Percentiles rank a stretch among this genome's conserved stretches.
Evolutionary conservation across 2,888 invertebrate species (phyloP).

Genomic region (Drosophila niveifrons): DNA sequence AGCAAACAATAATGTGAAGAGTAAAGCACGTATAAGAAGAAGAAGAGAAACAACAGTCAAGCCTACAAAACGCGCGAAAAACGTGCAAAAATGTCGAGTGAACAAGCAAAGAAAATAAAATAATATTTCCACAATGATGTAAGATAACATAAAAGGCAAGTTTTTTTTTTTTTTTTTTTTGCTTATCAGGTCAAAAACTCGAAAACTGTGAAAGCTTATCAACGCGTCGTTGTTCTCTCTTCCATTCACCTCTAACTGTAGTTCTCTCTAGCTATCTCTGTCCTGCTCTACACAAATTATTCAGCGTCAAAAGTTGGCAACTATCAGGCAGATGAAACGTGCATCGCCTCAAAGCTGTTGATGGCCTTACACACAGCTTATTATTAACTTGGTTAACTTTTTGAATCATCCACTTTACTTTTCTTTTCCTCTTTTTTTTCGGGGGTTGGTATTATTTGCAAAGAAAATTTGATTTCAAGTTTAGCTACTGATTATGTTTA

Average conservation of each 20-base stretch:
- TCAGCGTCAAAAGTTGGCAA: slow-evolving; percentile 51
- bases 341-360: slow-evolving; percentile 31
- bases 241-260: not conserved
- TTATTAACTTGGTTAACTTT: slow-evolving; percentile 62
- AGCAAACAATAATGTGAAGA: not conserved
- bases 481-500: slow-evolving; percentile 38
- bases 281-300: slow-evolving; percentile 37
- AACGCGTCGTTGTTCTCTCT: not conserved
- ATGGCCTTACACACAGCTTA: slow-evolving; percentile 30
- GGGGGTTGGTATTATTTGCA: not conserved
- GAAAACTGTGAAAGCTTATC: slow-evolving; percentile 41
- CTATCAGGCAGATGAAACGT: slow-evolving; percentile 53
- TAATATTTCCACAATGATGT: slow-evolving; percentile 25
- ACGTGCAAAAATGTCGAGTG: slow-evolving; percentile 51
- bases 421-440: not conserved
- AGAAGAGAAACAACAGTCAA: slow-evolving; percentile 32
- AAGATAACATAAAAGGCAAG: slow-evolving; percentile 33
- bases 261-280: not conserved
- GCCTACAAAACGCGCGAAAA: slow-evolving; percentile 33
- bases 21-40: slow-evolving; percentile 23
- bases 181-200: slow-evolving; percentile 45
- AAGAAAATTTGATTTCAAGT: slow-evolving; percentile 31
- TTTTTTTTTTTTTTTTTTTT: not conserved
- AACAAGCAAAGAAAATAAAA: not conserved
- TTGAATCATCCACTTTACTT: slow-evolving; percentile 15